Evolutionary conservation across 2,797 vertebrate genomes (phyloP).

Genomic region (Gastrophryne carolinensis): DNA sequence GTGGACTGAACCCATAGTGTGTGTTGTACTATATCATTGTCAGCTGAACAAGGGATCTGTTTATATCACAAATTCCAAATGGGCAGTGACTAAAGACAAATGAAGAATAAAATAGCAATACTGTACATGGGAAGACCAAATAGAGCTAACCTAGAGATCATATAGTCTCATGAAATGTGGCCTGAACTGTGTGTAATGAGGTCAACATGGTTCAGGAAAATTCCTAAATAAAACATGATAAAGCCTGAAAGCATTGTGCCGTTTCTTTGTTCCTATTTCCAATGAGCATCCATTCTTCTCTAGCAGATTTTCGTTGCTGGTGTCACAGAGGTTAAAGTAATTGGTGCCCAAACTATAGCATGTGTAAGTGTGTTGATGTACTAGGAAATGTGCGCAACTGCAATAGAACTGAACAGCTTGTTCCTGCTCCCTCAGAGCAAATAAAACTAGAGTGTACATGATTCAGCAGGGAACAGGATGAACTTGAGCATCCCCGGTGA

Average conservation of each 20-base stretch:
- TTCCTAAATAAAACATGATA: background rate
- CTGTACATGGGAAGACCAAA: no score
- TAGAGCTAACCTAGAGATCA: no score
- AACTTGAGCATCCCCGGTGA: constrained; percentile 30
- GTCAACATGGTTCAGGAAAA: background rate
- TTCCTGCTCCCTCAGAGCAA: constrained; percentile 24
- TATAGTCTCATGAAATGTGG: background rate
- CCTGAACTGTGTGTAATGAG: background rate
- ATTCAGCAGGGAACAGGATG: background rate
- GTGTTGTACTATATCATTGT: no score
- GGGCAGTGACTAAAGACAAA: no score
- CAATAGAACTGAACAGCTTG: constrained; percentile 32
- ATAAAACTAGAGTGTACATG: constrained; percentile 10
- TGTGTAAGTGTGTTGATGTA: constrained; percentile 11
- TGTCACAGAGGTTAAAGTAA: constrained; percentile 7
- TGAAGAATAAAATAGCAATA: no score
- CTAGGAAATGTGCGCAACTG: background rate
- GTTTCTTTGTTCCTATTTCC: background rate
- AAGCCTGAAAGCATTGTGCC: background rate
- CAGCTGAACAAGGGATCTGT: no score
- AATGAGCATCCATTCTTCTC: background rate
- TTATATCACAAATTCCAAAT: no score
- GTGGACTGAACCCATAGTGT: no score
- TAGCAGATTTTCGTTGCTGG: background rate
- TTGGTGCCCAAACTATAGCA: background rate